phyloP scores from a whole-genome alignment of 2,113 vertebrate genomes.

The Nipponia nippon region DNA sequence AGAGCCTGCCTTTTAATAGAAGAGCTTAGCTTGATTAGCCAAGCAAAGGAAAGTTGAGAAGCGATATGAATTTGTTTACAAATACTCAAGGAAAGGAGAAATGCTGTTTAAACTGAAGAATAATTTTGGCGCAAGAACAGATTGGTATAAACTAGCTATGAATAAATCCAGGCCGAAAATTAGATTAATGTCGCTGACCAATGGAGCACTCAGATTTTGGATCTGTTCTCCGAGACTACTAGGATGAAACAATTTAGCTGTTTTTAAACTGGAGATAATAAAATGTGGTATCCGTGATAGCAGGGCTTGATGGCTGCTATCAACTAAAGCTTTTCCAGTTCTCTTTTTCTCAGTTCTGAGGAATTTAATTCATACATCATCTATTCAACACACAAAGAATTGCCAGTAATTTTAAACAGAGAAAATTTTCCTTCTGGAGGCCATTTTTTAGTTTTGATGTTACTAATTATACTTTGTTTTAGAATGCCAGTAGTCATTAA shows the following conservation, averaged over 20 bases:
- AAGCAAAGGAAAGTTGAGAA: neutral
- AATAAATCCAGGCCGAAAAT: conserved; percentile 11
- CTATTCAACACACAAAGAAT: neutral
- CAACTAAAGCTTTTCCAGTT: neutral
- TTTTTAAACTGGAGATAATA: neutral
- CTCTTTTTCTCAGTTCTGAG: neutral
- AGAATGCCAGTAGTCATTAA: neutral
- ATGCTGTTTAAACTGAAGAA: neutral
- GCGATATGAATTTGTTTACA: neutral
- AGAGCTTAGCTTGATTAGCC: neutral
- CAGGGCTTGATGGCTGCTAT: neutral
- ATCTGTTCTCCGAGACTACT: neutral
- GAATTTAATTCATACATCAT: neutral
- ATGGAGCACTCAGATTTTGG: neutral
- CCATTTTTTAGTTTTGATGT: neutral
- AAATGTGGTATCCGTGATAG: neutral
- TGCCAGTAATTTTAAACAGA: neutral
- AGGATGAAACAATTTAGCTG: neutral
- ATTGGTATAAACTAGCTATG: neutral
- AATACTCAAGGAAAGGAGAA: neutral
- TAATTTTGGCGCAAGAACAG: neutral
- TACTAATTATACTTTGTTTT: neutral
- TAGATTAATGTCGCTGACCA: neutral
- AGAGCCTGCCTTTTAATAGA: neutral
- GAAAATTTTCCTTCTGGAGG: neutral